Evolutionary conservation across 2,888 invertebrate species (phyloP), one percentile per base, ranked within the genome.

Genomic region (Cepaea hortensis): DNA sequence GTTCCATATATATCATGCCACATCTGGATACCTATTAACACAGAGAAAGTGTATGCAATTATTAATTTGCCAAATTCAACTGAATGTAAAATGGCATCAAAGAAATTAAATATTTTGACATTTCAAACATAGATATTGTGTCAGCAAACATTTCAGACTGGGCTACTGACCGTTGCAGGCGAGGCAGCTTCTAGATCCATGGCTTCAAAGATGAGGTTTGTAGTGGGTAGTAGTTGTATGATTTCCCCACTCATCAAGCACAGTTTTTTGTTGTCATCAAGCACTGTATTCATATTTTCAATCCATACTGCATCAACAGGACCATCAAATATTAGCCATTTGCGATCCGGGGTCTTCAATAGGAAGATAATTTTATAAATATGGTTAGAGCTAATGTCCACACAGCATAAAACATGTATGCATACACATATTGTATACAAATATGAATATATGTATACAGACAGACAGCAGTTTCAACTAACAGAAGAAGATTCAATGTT

Each of bases 171-270:
- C 9, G 95, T 95, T 86, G 95, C 95, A 35, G 95, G 95, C 9
- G 94, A 94, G 75, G 95, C 95, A 77, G 93, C 94, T 90, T 95
- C 98, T 91, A 99, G 95, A 95, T 98, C 98, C 48, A 97, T 97
- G 0, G 98, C 97, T 94, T 99, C 99, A 94, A 98, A 98, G 92
- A 99, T 97, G 94, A 99, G 95, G 94, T 98, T 98, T 96, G 98
- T 98, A 91, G 96, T 96, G 91, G 96, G 96, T 0, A 97, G 97
- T 97, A 99, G 97, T 96, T 97, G 95, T 92, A 99, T 98, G 88
- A 98, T 98, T 95, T 99, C 98, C 3, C 99, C 99, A 80, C 98
- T 98, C 98, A 98, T 98, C 86, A 99, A 95, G 92, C 98, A 98
- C 35, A 94, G 92, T 86, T 95, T 95, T 92, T 94, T 95, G 92